These are phyloP conservation scores for Aphyosemion australe DNA, from an alignment of 2,113 vertebrate genomes.

Conservation along the genomic window DNA sequence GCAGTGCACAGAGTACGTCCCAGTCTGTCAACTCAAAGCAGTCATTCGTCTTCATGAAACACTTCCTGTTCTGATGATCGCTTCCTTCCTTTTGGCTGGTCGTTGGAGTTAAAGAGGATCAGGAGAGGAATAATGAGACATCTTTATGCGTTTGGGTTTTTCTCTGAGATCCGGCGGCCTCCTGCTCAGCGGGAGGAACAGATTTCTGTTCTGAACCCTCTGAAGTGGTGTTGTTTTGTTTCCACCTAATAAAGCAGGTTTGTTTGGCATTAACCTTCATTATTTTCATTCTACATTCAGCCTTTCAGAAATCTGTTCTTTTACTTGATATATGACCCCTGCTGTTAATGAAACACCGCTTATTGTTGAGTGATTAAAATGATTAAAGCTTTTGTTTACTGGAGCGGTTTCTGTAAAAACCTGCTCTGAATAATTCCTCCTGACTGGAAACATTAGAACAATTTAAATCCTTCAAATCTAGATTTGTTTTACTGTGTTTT, in stretches of 20 bases:
- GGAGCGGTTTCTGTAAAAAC: background rate
- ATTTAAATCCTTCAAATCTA: too few species aligned
- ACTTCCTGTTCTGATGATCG: conserved; percentile 16
- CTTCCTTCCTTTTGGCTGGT: conserved; percentile 22
- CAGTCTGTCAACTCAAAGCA: too few species aligned
- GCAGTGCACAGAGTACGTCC: too few species aligned
- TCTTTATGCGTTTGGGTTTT: conserved; percentile 23
- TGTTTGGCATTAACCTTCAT: conserved; percentile 5
- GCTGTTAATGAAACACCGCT: background rate
- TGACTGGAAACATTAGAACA: too few species aligned
- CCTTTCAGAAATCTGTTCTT: conserved; percentile 5
- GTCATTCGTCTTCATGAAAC: too few species aligned
- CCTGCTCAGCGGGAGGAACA: conserved; percentile 1
- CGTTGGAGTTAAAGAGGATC: conserved; percentile 5
- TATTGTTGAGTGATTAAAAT: background rate
- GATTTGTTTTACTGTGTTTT: too few species aligned
- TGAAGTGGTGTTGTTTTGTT: background rate
- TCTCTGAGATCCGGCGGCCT: conserved; percentile 29
- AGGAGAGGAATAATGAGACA: conserved; percentile 41
- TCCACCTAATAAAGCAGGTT: conserved; percentile 1
- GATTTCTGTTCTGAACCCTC: conserved; percentile 12
- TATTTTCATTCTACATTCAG: background rate
- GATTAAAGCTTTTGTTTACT: conserved; percentile 7
- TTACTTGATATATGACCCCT: background rate
- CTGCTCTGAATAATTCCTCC: too few species aligned